Evolutionary conservation across 2,113 vertebrate genomes (phyloP), one percentile per base, ranked within the genome.

Genomic region (Cyprinus carpio): DNA sequence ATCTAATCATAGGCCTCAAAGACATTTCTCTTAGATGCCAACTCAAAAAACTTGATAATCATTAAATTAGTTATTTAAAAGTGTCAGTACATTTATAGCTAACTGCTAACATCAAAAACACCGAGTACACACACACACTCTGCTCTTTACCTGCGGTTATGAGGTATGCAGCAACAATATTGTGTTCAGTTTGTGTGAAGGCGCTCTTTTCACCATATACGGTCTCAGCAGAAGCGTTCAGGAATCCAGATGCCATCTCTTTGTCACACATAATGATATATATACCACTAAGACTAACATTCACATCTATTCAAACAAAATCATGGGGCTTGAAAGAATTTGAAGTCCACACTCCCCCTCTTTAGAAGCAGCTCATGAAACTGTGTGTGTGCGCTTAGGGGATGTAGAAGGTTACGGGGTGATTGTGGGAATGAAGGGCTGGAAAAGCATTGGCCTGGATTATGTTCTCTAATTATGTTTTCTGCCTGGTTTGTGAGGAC

Each of bases 91-190:
- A 83, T 1, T 37, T 23, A 29, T 67, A 72, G 16, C 27, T 56
- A 40, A 79, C 18, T 20, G 49, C 43, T 69, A 16, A 62, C 43
- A 67, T 81, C 31, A 71, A 20, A 43, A 34, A 29, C 29, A 54
- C 23, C 16, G 10, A 27, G 16, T 23, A 58, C 27, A 81, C 13
- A 69, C 34, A 37, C 34, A 82, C 5, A 74, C 2, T 7, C 74
- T 31, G 4, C 72, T 34, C 76, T 91, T 87, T 97, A 99, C 98
- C 97, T 97, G 98, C 98, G 84, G 94, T 93, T 80, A 99, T 97
- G 84, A 99, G 96, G 84, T 99, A 99, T 90, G 93, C 92, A 82
- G 98, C 98, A 56, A 99, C 96, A 82, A 99, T 93, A 91, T 96
- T 98, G 94, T 99, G 98, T 88, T 99, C 98, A 6, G 83, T 91